Conservation (phyloP, 2,888 invertebrate species). For the Lasioglossum morio region DNA sequence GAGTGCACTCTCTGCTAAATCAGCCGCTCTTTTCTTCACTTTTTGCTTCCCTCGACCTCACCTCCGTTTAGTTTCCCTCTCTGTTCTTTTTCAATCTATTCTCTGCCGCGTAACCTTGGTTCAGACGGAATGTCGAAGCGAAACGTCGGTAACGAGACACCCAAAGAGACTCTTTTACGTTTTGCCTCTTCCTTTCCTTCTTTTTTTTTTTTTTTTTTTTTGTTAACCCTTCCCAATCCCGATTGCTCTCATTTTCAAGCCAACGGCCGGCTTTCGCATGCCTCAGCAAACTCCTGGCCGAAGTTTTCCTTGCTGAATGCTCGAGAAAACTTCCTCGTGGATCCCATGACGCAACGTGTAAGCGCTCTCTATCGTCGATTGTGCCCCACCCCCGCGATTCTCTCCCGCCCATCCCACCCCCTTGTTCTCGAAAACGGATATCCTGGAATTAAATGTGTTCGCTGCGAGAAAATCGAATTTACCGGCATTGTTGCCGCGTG, state of each 20-base stretch:
- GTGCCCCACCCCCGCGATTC: not conserved
- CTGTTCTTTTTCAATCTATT: conserved; percentile 42
- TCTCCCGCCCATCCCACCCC: not conserved
- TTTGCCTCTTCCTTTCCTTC: conserved; percentile 21
- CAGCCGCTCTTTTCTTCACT: conserved; percentile 67
- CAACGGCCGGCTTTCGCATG: conserved; percentile 55
- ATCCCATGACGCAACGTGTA: conserved; percentile 11
- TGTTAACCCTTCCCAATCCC: conserved; percentile 12
- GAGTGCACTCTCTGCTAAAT: conserved; percentile 76
- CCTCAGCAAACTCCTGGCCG: conserved; percentile 48
- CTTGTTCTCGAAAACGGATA: conserved; percentile 20
- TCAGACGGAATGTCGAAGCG: conserved; percentile 58
- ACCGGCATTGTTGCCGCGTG: conserved; percentile 21
- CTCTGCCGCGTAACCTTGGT: conserved; percentile 61
- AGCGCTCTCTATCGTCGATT: conserved; percentile 17
- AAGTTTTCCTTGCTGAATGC: conserved; percentile 56
- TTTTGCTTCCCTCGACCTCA: conserved; percentile 44
- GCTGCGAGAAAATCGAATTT: conserved; percentile 33
- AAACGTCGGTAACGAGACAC: conserved; percentile 66
- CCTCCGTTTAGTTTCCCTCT: conserved; percentile 31
- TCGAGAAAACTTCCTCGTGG: conserved; percentile 36
- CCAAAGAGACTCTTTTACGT: conserved; percentile 45
- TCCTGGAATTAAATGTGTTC: conserved; percentile 33
- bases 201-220: conserved; percentile 7
- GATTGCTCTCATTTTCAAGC: conserved; percentile 57